Evolutionary conservation across 2,888 invertebrate genomes (phyloP), one percentile per base, ranked within the genome.

Genomic region (Ectobius pallidus): DNA sequence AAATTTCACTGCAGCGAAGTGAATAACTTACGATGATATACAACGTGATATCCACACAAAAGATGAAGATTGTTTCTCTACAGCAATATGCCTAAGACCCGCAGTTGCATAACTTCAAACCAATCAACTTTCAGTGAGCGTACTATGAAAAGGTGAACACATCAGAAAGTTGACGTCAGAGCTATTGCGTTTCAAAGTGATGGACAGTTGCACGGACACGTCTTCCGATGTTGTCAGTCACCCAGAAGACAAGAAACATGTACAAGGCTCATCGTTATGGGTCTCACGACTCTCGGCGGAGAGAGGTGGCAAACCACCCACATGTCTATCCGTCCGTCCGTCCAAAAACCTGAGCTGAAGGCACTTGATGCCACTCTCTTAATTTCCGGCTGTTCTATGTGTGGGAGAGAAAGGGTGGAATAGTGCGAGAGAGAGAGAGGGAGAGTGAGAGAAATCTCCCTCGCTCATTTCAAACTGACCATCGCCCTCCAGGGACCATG

Each of bases 351-450:
- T 46, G 34, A 44, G 55, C 69, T 70, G 58, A 58, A 62, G 70
- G 65, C 62, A 39, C 65, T 46, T 65, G 44, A 63, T 63, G 67
- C 71, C 71, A 61, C 69, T 69, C 74, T 74, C 74, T 74, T 74
- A 74, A 74, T 74, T 74, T 74, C 74, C 74, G 74, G 74, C 71
- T 42, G 30, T 34, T 42, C 63, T 62, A 6, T 18, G 34, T 7
- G 22, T 22, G 62, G 39, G 34, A 44, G 58, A 18, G 72, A 32
- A 46, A 32, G 27, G 42, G 65, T 6, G 72, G 27, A 22, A n/a
- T n/a, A n/a, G n/a, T n/a, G n/a, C n/a, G n/a, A n/a, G n/a, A n/a
- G n/a, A n/a, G n/a, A n/a, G n/a, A 30, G 63, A 32, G 32, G 30
- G 63, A 44, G 65, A 69, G 55, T 49, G 69, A 72, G 68, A 27